Base-by-base conservation (phyloP, 2,888 invertebrate species). In the Glyphotaelius pellucidus region DNA sequence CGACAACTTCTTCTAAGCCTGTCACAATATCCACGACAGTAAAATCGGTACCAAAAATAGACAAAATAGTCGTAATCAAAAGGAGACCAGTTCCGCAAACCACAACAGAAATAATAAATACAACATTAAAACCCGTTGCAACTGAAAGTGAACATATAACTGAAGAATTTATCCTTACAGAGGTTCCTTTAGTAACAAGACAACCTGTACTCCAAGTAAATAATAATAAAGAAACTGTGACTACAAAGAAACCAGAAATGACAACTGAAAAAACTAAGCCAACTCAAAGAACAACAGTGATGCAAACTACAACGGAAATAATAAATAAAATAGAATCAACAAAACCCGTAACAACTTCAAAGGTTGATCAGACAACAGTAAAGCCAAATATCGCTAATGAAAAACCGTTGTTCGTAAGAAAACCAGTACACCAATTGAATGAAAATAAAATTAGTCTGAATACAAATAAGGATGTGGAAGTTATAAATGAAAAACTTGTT, bases 81-180 rank as follows among this genome's bases (percentile, higher is more conserved):
- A 35, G 67, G 67, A 67, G 67, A 19, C 88, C 88, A 30, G 86
- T 87, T 52, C 25, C 35, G 7, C 79, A 52, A 80, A 90, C 30
- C 32, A 80, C 90, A 35, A 85, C 67, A 67, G 31, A 67, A 92
- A 84, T 88, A 91, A 92, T 86, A 30, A 32, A 92, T 87, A 47
- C 31, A 86, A 67, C 67, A n/a, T 25, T 9, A n/a, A 90, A 88
- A 87, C 85, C 79, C 19, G 42, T 38, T 47, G 47, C 90, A 86
- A 92, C 86, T 30, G 80, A 38, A 80, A 90, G 47, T 85, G 91
- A 88, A 47, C 85, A 42, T 47, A 79, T 67, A 11, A 90, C 92
- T 42, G 80, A 91, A 42, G n/a, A 89, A 89, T 9, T 19, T 52
- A 87, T 47, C 31, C 87, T 52, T 52, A 15, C 87, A 30, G 30